Evolutionary conservation across 2,797 vertebrate species (phyloP).

Genomic region (Moxostoma hubbsi): DNA sequence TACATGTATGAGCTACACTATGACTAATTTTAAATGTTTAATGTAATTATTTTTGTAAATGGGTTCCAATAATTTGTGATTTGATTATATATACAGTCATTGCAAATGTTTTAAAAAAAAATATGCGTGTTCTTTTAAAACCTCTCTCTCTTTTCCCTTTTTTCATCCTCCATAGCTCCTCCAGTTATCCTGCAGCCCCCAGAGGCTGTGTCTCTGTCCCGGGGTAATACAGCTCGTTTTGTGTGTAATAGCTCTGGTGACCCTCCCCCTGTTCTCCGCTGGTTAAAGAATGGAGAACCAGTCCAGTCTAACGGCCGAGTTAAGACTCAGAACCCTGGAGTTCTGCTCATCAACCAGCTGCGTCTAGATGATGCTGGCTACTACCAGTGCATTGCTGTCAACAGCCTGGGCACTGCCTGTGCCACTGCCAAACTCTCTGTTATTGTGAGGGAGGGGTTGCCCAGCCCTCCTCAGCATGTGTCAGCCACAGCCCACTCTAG

Average conservation of each 20-base stretch:
- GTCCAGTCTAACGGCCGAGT: constrained; percentile 86
- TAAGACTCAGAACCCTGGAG: constrained; percentile 89
- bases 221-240: constrained; percentile 95
- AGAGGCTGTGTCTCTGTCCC: constrained; percentile 89
- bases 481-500: constrained; percentile 86
- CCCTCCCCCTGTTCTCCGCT: constrained; percentile 83
- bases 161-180: constrained; percentile 73
- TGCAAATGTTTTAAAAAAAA: background rate
- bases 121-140: background rate
- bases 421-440: constrained; percentile 91
- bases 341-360: constrained; percentile 95
- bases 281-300: constrained; percentile 89
- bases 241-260: constrained; percentile 93
- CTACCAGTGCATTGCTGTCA: constrained; percentile 96
- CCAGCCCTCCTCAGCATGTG: constrained; percentile 88
- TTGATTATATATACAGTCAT: background rate
- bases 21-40: background rate
- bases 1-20: too few species aligned
- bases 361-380: constrained; percentile 91
- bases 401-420: constrained; percentile 89
- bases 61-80: background rate
- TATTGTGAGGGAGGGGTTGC: constrained; percentile 92
- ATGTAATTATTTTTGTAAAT: background rate
- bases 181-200: constrained; percentile 91
- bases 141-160: constrained; percentile 73